A percentile compares a stretch with the other conserved stretches of the same genome.
phyloP scores from a whole-genome alignment of 2,113 vertebrate species.

The Eubucco bourcierii region DNA sequence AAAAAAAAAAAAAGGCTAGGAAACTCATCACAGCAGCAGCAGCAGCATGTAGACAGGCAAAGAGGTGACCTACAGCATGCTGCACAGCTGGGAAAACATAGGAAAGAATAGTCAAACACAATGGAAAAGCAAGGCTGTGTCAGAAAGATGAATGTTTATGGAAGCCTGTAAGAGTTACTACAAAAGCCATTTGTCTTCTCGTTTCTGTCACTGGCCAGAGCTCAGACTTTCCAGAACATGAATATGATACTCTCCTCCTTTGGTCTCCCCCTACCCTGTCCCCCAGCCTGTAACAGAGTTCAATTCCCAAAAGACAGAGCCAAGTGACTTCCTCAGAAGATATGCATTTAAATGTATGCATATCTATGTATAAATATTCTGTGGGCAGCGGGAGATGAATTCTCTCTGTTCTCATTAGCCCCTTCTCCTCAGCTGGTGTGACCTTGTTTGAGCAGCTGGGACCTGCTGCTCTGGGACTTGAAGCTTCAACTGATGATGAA shows the following conservation, averaged over 20 bases:
- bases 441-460: neutral
- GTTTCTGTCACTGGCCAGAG: neutral
- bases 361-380: constrained; percentile 38
- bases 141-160: neutral
- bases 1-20: neutral
- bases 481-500: neutral
- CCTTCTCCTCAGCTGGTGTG: neutral
- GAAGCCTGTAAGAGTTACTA: neutral
- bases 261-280: accelerated
- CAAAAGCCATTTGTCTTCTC: neutral
- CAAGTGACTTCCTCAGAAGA: neutral
- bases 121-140: neutral
- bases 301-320: neutral
- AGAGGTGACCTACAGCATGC: neutral
- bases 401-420: neutral
- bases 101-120: neutral
- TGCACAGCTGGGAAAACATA: neutral
- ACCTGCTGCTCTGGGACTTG: neutral
- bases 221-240: neutral
- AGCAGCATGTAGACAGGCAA: neutral
- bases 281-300: neutral
- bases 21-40: neutral
- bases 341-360: constrained; percentile 22
- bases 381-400: neutral
- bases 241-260: neutral